These are phyloP conservation scores for Esox niger DNA, from an alignment of 2,113 vertebrate genomes.

Conservation along the genomic window DNA sequence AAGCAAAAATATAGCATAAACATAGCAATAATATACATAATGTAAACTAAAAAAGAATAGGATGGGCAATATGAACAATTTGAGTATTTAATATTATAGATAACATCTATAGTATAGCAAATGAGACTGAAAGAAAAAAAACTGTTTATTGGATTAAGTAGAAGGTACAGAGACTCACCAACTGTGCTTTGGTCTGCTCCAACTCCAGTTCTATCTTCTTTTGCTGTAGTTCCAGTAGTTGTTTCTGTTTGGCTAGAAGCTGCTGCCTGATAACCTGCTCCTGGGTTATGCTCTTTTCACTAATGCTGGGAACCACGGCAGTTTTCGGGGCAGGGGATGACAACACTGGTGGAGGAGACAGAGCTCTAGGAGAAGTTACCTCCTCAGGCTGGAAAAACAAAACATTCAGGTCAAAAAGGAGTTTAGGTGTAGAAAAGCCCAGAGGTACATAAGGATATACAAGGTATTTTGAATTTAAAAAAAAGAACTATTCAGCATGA, in stretches of 20 bases:
- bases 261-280: slow-evolving; percentile 96
- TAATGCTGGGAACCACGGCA: slow-evolving; percentile 69
- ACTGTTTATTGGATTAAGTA: no score
- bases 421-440: not conserved
- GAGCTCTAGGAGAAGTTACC: slow-evolving; percentile 71
- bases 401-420: slow-evolving; percentile 60
- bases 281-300: slow-evolving; percentile 88
- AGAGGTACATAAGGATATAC: no score
- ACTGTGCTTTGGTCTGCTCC: slow-evolving; percentile 96
- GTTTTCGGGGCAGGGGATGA: slow-evolving; percentile 57
- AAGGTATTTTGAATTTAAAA: no score
- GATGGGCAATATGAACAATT: no score
- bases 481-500: no score
- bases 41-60: no score
- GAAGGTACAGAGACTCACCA: slow-evolving; percentile 77
- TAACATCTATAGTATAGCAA: no score
- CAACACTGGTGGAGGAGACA: slow-evolving; percentile 45
- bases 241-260: slow-evolving; percentile 96
- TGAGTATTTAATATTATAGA: no score
- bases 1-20: no score
- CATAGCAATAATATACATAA: no score
- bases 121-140: no score
- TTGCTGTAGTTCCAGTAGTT: slow-evolving; percentile 97
- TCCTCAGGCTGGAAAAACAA: slow-evolving; percentile 81
- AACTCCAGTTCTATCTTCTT: slow-evolving; percentile 98